phyloP scores from a whole-genome alignment of 2,797 vertebrate species.

The Discoglossus pictus region DNA sequence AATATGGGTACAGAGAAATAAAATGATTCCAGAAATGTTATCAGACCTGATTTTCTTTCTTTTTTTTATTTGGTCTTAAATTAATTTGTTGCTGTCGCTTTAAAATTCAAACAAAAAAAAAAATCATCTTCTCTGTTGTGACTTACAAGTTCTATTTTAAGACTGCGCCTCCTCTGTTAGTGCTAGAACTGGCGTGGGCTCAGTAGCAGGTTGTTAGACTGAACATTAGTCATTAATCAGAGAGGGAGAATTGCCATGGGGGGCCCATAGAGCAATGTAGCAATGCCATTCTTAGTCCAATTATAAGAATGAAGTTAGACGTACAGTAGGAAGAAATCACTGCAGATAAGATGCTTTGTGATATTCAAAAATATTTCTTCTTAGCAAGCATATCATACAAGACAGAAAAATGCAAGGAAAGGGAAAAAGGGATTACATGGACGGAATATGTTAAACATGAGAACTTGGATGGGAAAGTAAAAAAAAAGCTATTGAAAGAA shows the following conservation, averaged over 20 bases:
- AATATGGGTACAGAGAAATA: no score
- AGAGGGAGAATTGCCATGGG: conserved; percentile 30
- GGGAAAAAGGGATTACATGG: not conserved
- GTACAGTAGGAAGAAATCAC: not conserved
- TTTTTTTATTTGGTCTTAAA: not conserved
- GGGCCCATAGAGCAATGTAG: conserved; percentile 12
- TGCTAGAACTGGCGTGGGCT: conserved; percentile 11
- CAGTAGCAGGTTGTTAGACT: conserved; percentile 31
- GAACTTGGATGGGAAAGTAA: no score
- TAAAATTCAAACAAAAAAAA: no score
- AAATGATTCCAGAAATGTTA: not conserved
- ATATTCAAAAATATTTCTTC: not conserved
- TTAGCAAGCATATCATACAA: not conserved
- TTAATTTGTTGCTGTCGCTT: not conserved
- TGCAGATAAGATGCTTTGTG: not conserved
- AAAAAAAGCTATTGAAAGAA: no score
- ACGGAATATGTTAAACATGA: no score
- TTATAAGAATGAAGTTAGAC: conserved; percentile 29
- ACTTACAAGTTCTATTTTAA: conserved; percentile 33
- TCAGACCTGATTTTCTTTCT: conserved; percentile 2
- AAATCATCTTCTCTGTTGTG: not conserved
- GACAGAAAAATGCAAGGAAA: not conserved
- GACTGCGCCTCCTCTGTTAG: conserved; percentile 2
- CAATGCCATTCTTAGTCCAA: conserved; percentile 30
- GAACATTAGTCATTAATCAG: conserved; percentile 43